Evolutionary conservation across 2,113 vertebrate species (phyloP).

Genomic region (Hiodon alosoides): DNA sequence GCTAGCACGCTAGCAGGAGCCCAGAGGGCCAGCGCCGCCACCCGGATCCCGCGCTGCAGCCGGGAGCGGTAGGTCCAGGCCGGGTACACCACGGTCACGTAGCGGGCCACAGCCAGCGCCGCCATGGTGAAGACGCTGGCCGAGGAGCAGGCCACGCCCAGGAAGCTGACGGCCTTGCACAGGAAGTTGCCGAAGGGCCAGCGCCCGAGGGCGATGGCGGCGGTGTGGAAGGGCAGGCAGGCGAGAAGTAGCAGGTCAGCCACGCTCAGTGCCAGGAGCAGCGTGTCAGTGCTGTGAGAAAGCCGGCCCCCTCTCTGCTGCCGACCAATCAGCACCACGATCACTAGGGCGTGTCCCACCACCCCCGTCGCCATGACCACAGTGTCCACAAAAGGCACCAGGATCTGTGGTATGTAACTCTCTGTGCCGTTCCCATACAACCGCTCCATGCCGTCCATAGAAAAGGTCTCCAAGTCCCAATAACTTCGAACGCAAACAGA

Average conservation of each 20-base stretch:
- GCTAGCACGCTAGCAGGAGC: conserved; percentile 51
- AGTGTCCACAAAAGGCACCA: conserved; percentile 58
- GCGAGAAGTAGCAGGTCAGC: conserved; percentile 59
- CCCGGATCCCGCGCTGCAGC: conserved; percentile 38
- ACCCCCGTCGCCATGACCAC: conserved; percentile 57
- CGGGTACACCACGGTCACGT: conserved; percentile 62
- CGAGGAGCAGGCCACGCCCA: conserved; percentile 57
- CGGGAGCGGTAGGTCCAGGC: conserved; percentile 51
- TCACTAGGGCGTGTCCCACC: conserved; percentile 60
- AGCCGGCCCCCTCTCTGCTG: conserved; percentile 39
- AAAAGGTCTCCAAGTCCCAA: background rate
- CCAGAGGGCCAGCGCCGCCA: conserved; percentile 54
- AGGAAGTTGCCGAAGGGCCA: conserved; percentile 63
- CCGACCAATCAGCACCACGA: conserved; percentile 50
- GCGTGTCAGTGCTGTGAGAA: conserved; percentile 56
- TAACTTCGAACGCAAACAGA: background rate
- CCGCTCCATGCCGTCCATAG: conserved; percentile 23
- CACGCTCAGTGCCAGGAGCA: conserved; percentile 60
- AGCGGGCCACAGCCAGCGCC: conserved; percentile 60
- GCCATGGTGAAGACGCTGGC: conserved; percentile 63
- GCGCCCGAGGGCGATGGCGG: conserved; percentile 55
- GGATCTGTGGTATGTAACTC: conserved; percentile 22
- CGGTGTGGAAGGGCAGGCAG: conserved; percentile 65
- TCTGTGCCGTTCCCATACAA: conserved; percentile 35
- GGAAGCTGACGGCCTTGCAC: conserved; percentile 65